Conservation (phyloP, 1,140 invertebrate species). For the Agraylea sexmaculata region DNA sequence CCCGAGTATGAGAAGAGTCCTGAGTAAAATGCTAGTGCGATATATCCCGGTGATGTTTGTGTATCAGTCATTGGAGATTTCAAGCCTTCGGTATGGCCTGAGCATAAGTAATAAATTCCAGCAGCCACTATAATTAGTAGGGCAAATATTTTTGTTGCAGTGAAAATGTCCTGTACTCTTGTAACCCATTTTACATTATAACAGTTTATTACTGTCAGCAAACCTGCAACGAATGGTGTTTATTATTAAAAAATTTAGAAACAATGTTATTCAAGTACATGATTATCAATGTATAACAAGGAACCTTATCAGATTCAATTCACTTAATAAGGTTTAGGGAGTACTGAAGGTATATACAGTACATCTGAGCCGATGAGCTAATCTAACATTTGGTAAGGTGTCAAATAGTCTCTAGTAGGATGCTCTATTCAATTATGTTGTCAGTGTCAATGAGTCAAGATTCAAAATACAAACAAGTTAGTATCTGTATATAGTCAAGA, state of each 20-base stretch:
- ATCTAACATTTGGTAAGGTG: neutral
- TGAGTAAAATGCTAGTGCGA: conserved; percentile 88
- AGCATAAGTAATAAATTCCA: conserved; percentile 58
- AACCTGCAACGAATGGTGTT: conserved; percentile 48
- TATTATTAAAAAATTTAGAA: neutral
- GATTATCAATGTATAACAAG: neutral
- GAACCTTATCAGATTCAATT: neutral
- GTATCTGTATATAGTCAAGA: no score
- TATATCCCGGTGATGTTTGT: conserved; percentile 58
- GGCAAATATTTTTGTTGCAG: conserved; percentile 85
- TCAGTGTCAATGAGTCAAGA: conserved; percentile 7
- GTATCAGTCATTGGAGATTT: conserved; percentile 66
- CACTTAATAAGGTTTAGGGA: neutral
- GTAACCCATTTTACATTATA: conserved; percentile 93
- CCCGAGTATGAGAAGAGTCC: conserved; percentile 97
- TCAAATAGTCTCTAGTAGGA: conserved; percentile 2
- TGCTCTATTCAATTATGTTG: conserved; percentile 7
- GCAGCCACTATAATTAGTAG: conserved; percentile 78
- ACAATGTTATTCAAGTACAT: no score
- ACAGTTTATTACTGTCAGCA: conserved; percentile 90
- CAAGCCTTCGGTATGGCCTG: conserved; percentile 61
- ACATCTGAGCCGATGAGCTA: neutral
- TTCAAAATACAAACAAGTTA: neutral
- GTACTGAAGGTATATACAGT: neutral
- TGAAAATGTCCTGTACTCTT: conserved; percentile 85